A percentile compares a stretch with the other conserved stretches of the same genome.
Conservation (phyloP, 2,888 invertebrate genomes). For the Leptopterna dolabrata region DNA sequence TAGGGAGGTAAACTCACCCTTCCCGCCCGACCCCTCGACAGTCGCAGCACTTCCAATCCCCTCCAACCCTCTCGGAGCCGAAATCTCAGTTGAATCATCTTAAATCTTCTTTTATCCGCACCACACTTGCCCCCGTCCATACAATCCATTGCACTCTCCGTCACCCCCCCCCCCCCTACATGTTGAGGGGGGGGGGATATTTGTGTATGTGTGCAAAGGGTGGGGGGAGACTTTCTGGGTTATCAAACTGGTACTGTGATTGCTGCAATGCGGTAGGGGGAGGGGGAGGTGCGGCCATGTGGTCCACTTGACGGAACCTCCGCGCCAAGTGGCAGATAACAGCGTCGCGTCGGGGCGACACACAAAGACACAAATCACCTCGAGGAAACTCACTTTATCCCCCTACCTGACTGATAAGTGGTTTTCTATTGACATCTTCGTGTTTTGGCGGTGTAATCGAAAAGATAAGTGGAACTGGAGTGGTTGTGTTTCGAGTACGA, state of each 20-base stretch:
- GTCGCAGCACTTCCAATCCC: not conserved
- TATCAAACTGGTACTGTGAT: not conserved
- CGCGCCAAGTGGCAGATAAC: not conserved
- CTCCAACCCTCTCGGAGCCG: not conserved
- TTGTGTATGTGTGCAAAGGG: no score
- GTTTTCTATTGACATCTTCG: no score
- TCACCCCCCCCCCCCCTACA: no score
- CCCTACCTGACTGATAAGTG: no score
- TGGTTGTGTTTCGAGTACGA: not conserved
- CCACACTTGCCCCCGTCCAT: not conserved
- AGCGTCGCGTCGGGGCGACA: no score
- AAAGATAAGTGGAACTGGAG: no score
- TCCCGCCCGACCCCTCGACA: not conserved
- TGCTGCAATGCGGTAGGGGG: slow-evolving; percentile 17
- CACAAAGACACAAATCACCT: no score
- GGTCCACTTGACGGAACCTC: not conserved
- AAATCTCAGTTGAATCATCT: not conserved
- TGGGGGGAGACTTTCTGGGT: no score
- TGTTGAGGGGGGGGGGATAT: no score
- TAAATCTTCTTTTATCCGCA: not conserved
- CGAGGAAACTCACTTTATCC: no score
- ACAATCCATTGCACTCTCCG: no score
- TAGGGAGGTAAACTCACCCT: not conserved
- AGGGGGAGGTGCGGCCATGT: not conserved
- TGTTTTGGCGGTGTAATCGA: no score